phyloP scores from a whole-genome alignment of 2,113 vertebrate species.

The Turdus rufiventris region DNA sequence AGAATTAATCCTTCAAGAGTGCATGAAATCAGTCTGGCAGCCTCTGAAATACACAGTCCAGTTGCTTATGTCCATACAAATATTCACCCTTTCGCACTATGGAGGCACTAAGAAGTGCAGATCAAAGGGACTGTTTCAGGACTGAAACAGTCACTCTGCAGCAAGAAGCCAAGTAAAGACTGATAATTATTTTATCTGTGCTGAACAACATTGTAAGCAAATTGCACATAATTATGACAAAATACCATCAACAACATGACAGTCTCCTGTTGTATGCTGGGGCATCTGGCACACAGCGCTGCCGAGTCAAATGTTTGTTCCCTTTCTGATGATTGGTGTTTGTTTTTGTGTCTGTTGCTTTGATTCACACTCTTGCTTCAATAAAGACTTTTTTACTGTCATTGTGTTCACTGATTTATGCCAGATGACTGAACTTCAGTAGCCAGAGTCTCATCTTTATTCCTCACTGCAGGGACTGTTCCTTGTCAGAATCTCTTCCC shows the following conservation, averaged over 20 bases:
- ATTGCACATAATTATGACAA: slow-evolving; percentile 35
- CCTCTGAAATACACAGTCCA: background rate
- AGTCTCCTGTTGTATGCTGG: background rate
- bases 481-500: background rate
- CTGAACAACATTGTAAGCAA: slow-evolving; percentile 23
- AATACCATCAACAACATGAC: background rate
- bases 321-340: background rate
- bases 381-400: background rate
- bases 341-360: slow-evolving; percentile 24
- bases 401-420: background rate
- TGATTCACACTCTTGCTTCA: background rate
- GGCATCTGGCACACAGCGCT: background rate
- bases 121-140: background rate
- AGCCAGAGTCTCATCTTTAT: background rate
- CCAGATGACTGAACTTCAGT: background rate
- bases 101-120: background rate
- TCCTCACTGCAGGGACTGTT: background rate
- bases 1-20: background rate
- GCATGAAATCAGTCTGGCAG: background rate
- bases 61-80: background rate
- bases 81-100: background rate
- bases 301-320: background rate
- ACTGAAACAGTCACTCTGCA: background rate
- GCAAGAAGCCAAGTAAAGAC: background rate
- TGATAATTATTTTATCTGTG: slow-evolving; percentile 37